phyloP scores from a whole-genome alignment of 2,797 vertebrate genomes.

The Helostoma temminkii region DNA sequence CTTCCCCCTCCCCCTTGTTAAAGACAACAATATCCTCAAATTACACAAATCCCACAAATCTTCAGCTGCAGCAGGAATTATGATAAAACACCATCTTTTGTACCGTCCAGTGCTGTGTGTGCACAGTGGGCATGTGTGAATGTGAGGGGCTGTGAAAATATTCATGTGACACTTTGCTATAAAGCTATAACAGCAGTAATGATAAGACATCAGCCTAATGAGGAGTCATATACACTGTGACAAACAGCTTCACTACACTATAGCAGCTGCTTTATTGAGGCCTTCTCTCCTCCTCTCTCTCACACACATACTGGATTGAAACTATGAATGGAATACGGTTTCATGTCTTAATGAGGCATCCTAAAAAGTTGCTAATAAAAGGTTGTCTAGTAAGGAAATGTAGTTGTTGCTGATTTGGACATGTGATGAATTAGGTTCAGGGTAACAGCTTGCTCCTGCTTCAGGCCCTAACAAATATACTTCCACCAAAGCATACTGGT shows the following conservation, averaged over 20 bases:
- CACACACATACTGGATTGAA: not conserved
- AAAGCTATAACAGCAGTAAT: slow-evolving; percentile 4
- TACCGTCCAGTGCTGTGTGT: not conserved
- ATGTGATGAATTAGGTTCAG: not conserved
- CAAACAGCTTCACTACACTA: slow-evolving; percentile 8
- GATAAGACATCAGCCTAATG: not conserved
- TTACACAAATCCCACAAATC: slow-evolving; percentile 17
- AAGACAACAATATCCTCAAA: slow-evolving; percentile 8
- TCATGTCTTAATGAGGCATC: slow-evolving; percentile 8
- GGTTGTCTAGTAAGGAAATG: too few relatives aligned
- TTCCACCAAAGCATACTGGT: too few relatives aligned
- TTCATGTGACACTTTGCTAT: slow-evolving; percentile 6
- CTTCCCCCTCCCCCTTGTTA: slow-evolving; percentile 12
- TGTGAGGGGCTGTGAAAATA: not conserved
- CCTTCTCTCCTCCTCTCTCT: not conserved
- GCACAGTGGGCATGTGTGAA: not conserved
- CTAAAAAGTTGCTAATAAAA: slow-evolving; percentile 5
- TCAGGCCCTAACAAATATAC: too few relatives aligned
- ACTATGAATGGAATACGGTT: slow-evolving; percentile 32
- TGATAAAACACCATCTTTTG: not conserved
- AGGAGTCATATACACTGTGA: slow-evolving; percentile 12
- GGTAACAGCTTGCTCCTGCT: too few relatives aligned
- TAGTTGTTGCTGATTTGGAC: not conserved
- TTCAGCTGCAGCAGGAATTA: not conserved
- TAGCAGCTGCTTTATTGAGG: slow-evolving; percentile 12